Evolutionary conservation across 2,113 vertebrate genomes (phyloP), one percentile per base, ranked within the genome.

Genomic region (Platysternon megacephalum): DNA sequence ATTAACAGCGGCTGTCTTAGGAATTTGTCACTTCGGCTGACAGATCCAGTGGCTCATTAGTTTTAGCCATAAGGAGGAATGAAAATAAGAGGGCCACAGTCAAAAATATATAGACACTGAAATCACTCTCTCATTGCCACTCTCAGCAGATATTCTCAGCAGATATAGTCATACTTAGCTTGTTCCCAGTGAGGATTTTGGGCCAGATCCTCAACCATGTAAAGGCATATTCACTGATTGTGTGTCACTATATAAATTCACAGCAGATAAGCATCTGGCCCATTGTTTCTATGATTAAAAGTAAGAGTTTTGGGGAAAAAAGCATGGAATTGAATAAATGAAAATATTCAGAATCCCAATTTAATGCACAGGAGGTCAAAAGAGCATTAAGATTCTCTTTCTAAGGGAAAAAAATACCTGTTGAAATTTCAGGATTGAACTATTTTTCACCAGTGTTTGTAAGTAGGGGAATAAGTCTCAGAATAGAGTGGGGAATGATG

Each of bases 41-140:
- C 89, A 94, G 80, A 95, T 91, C 22, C 72, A 87, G 44, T 61
- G 88, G 56, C 55, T 95, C 46, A 3, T 93, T 93, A 95, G 95
- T 85, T 84, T 82, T 89, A 86, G 19, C 85, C 72, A 89, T 51
- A 82, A 91, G 87, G 61, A 89, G 8, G n/a, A 24, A 92, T 85
- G 44, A 93, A 97, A 94, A 91, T 87, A 79, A 61, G 53, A 82
- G 8, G 53, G 14, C 6, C 32, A 84, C 61, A 61, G 88, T 79
- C 84, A 91, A 93, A 96, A 94, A 95, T 65, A 91, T 79, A 91
- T 87, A 93, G 35, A 13, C 32, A 95, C 95, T 90, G 46, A 84
- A 97, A 93, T 74, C 2, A 93, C 58, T 82, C 26, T 74, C 61
- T 95, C 89, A 68, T 79, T 92, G 83, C 49, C n/a, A 61, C 17